Percentiles rank a stretch among this genome's conserved stretches.
phyloP scores from a whole-genome alignment of 2,113 vertebrate species.

The Reinhardtius hippoglossoides region DNA sequence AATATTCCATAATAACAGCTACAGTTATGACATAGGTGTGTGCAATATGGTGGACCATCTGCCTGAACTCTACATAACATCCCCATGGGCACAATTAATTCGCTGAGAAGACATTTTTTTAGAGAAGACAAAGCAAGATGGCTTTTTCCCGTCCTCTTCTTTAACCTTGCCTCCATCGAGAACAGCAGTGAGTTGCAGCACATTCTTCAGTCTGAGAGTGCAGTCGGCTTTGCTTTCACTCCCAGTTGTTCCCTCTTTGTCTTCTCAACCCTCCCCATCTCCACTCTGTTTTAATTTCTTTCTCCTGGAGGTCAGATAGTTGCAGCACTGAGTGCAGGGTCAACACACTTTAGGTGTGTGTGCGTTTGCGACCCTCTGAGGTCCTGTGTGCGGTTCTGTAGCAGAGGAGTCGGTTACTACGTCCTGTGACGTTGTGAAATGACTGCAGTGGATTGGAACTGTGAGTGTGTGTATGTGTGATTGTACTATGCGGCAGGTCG shows the following conservation, averaged over 20 bases:
- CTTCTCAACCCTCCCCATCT: conserved; percentile 23
- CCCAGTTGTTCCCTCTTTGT: conserved; percentile 43
- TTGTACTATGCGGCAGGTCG: conserved; percentile 81
- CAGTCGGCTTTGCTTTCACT: conserved; percentile 36
- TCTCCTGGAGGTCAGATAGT: conserved; percentile 55
- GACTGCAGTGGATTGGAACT: conserved; percentile 79
- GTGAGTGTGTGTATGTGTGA: conserved; percentile 51
- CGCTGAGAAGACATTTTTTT: not conserved
- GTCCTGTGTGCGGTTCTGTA: conserved; percentile 7
- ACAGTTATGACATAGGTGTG: conserved; percentile 20
- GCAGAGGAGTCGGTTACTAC: conserved; percentile 38
- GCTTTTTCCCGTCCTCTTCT: not conserved
- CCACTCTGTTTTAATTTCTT: not conserved
- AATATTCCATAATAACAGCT: conserved; percentile 7
- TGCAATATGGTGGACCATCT: conserved; percentile 27
- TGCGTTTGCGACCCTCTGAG: not conserved
- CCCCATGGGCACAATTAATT: not conserved
- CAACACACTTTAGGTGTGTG: conserved; percentile 14
- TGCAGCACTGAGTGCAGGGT: conserved; percentile 46
- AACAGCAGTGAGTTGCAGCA: conserved; percentile 2
- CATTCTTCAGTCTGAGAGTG: conserved; percentile 7
- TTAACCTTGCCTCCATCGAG: conserved; percentile 8
- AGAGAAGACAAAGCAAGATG: not conserved
- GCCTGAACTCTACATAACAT: not conserved
- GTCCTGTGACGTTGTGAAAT: conserved; percentile 81